Evolutionary conservation across 2,888 invertebrate species (phyloP).

Genomic region (Oscheius sp.): DNA sequence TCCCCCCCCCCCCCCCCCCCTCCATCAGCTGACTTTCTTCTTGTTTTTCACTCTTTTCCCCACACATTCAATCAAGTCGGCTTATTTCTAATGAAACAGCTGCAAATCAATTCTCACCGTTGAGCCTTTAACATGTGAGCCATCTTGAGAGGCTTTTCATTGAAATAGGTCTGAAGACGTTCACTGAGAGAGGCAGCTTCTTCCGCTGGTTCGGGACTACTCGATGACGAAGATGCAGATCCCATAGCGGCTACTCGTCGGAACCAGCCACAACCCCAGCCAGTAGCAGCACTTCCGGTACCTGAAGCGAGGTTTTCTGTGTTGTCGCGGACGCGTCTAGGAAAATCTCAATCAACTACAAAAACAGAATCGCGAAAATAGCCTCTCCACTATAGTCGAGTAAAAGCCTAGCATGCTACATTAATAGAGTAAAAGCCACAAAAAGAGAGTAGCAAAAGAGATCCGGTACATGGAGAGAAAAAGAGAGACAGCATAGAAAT

Average conservation of each 20-base stretch:
- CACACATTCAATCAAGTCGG: no score
- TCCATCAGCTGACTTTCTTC: background rate
- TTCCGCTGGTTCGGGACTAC: conserved; percentile 29
- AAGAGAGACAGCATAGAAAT: no score
- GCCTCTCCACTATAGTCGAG: no score
- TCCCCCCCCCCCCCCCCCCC: background rate
- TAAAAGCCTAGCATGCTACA: no score
- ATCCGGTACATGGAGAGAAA: no score
- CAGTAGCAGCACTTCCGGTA: conserved; percentile 18
- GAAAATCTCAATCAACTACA: no score
- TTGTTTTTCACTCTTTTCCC: background rate
- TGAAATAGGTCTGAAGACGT: conserved; percentile 15
- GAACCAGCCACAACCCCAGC: conserved; percentile 23
- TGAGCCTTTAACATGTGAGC: conserved; percentile 60
- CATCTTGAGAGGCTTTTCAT: conserved; percentile 62
- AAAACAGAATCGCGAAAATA: no score
- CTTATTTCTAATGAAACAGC: no score
- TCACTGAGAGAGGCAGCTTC: conserved; percentile 19
- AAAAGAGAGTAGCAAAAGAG: no score
- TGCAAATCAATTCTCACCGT: conserved; percentile 38
- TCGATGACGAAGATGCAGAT: conserved; percentile 25
- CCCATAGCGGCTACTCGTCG: conserved; percentile 30
- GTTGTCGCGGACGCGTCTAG: no score
- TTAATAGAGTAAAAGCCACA: no score
- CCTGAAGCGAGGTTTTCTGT: background rate